Base-by-base conservation (phyloP, 2,113 vertebrate species). In the Nannobrachium achirus region DNA sequence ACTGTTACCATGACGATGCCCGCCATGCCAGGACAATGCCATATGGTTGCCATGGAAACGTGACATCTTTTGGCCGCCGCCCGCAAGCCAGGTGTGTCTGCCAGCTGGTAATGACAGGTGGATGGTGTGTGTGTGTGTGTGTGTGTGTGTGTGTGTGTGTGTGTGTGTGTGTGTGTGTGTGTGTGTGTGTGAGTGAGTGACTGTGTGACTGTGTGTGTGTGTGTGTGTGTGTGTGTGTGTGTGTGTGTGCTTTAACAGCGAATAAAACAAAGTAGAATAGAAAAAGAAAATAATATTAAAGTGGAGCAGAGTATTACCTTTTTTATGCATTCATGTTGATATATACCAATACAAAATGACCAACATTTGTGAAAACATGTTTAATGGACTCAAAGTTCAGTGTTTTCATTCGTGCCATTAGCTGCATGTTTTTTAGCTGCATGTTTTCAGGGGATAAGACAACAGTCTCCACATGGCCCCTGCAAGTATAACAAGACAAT, bases 31-130 rank as follows among this genome's bases (percentile, higher is more conserved):
- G 68, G 77, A 62, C 83, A 79, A 75, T 76, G 52, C 86, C 88
- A 88, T 89, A 87, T 84, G 86, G 89, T 89, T 88, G 80, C 86
- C 64, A 87, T 85, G 79, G 89, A 77, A 80, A 91, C 74, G 0
- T 10, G 62, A 38, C 33, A 16, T 20, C 50, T 73, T 78, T 78
- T 86, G 86, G 87, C 84, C 9, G 59, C 41, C 53, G 78, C 59
- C n/a, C 10, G 48, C 45, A 71, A 81, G 80, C 78, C 85, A 89
- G 86, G 89, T 91, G 86, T 91, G 80, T 84, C 64, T 79, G 89
- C 88, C 89, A 89, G 86, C 88, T 91, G 89, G 89, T 86, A 51
- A 68, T 1, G 86, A 85, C 89, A 90, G 89, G 89, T 90, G 86
- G 82, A 82, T 70, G 63, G 84, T 86, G 87, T 80, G 87, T 79